Evolutionary conservation across 2,113 vertebrate genomes (phyloP), one percentile per base, ranked within the genome.

Genomic region (Urocitellus parryii): DNA sequence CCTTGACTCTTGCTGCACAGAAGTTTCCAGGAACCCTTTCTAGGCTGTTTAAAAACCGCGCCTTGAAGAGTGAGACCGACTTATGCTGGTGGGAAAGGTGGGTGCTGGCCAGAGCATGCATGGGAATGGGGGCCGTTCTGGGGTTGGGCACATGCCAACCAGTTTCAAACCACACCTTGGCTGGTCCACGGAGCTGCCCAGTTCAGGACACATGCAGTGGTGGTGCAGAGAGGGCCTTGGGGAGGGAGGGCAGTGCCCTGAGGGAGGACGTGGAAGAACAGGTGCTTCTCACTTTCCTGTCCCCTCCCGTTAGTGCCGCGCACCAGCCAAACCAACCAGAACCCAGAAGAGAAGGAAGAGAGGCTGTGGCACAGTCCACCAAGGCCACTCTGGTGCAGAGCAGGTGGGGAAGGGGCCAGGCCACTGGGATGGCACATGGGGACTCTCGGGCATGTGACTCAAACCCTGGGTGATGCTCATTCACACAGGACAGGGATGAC

Each of bases 161-260:
- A 37, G 39, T 63, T 58, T 48, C 61, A 18, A 18, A 45, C 17
- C 18, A 1, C 14, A 51, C 45, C 39, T 56, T 4, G 0, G n/a
- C 78, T 37, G 67, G 39, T 4, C 22, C 1, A 22, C 78, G 4
- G 42, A 27, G 68, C 18, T 9, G 10, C 29, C 6, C 2, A 3
- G 2, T 2, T 11, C 76, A 68, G 17, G 1, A 1, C 56, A 2
- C 0, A 3, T 1, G 2, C 34, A 16, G 58, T 20, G 18, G 0
- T 2, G 9, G 58, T 67, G 65, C 11, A 13, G 48, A 5, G n/a
- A 53, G 56, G n/a, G 22, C 32, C 65, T 14, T 32, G 3, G 45
- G 12, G 1, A 70, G 20, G 72, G 34, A 51, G 4, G 13, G 22
- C 7, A 48, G 39, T 48, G 56, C 58, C 56, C 61, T 11, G 8